Percentiles rank a stretch among this genome's conserved stretches.
These are phyloP conservation scores for Dinomys branickii DNA, from an alignment of 2,113 vertebrate genomes.

Conservation along the genomic window DNA sequence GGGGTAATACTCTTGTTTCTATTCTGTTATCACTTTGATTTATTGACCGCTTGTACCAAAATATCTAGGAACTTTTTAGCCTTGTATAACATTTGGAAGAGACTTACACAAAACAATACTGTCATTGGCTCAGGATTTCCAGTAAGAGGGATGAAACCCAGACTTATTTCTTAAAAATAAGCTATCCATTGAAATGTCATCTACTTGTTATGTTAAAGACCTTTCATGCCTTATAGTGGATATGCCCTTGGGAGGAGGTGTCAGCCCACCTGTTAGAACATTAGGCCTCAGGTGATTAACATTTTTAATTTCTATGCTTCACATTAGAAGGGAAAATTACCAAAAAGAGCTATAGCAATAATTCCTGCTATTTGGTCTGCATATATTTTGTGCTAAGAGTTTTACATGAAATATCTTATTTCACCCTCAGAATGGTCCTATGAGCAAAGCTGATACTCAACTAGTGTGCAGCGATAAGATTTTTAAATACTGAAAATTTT, in stretches of 20 bases:
- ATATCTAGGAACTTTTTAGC: slow-evolving; percentile 67
- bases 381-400: background rate
- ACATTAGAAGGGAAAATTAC: background rate
- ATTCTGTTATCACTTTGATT: slow-evolving; percentile 35
- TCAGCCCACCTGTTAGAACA: background rate
- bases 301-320: background rate
- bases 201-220: background rate
- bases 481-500: background rate
- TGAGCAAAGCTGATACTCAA: background rate
- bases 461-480: background rate
- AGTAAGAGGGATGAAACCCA: background rate
- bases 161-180: slow-evolving; percentile 48
- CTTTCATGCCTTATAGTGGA: background rate
- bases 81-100: background rate
- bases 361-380: background rate
- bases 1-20: slow-evolving; percentile 46
- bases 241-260: no score
- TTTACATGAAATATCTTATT: background rate
- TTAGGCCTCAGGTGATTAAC: background rate
- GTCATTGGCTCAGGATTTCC: slow-evolving; percentile 19
- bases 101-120: background rate
- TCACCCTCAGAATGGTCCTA: background rate
- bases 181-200: slow-evolving; percentile 27
- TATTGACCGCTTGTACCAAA: background rate
- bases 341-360: background rate